Evolutionary conservation across 2,888 invertebrate species (phyloP).

Genomic region (Antheraea assamensis): DNA sequence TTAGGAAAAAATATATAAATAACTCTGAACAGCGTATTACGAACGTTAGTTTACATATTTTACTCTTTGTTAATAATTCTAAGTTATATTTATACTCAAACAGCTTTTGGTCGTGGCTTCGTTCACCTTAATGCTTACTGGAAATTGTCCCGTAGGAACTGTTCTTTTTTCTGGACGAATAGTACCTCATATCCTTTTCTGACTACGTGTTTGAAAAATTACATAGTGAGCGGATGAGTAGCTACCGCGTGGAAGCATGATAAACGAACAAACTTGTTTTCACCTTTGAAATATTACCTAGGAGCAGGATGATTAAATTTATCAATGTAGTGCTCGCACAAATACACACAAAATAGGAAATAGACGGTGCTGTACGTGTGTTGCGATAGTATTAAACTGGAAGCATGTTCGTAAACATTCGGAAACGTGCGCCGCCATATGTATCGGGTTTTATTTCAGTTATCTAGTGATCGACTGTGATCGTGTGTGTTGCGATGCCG

Average conservation of each 20-base stretch:
- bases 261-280: too few species aligned
- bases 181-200: too few species aligned
- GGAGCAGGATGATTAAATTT: neutral
- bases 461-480: neutral
- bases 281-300: too few species aligned
- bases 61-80: neutral
- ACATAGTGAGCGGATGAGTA: too few species aligned
- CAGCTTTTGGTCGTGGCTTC: too few species aligned
- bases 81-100: neutral
- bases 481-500: neutral
- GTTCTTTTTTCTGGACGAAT: too few species aligned
- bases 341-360: neutral
- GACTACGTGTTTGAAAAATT: too few species aligned
- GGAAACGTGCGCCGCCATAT: constrained; percentile 1
- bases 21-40: neutral
- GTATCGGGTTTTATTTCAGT: neutral
- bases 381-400: neutral
- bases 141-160: too few species aligned
- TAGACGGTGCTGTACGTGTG: neutral
- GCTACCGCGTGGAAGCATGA: too few species aligned
- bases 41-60: neutral
- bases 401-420: neutral
- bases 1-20: neutral
- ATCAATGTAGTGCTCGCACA: neutral
- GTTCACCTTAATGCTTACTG: too few species aligned